Conservation (phyloP, 2,888 invertebrate species). For the Hetaerina titia region DNA sequence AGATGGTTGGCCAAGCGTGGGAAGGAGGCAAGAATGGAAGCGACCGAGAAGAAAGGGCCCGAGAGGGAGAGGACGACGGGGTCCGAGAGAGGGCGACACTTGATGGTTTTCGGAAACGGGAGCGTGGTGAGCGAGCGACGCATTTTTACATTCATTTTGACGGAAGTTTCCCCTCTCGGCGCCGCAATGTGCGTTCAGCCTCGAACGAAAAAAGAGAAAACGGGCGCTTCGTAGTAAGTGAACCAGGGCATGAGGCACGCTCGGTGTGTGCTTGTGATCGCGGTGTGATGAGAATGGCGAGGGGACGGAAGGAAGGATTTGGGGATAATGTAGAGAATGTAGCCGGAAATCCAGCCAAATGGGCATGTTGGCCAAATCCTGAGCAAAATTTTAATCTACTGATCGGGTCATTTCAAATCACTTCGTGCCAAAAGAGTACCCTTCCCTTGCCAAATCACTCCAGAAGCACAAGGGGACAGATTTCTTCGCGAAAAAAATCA, state of each 20-base stretch:
- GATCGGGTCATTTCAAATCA: too few relatives aligned
- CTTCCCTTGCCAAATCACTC: too few relatives aligned
- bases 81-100: not conserved
- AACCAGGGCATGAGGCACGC: constrained; percentile 29
- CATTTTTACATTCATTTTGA: not conserved
- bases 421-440: too few relatives aligned
- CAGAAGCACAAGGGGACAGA: too few relatives aligned
- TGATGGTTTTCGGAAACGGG: not conserved
- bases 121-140: not conserved
- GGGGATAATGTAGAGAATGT: not conserved
- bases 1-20: too few relatives aligned
- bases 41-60: not conserved
- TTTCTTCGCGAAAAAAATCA: too few relatives aligned
- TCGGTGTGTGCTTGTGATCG: not conserved
- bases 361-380: too few relatives aligned
- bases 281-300: not conserved
- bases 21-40: too few relatives aligned
- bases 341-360: too few relatives aligned
- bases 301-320: not conserved
- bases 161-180: not conserved
- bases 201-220: constrained; percentile 43
- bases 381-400: too few relatives aligned
- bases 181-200: constrained; percentile 19
- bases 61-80: not conserved
- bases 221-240: constrained; percentile 43